Percentiles rank a stretch among this genome's conserved stretches.
Evolutionary conservation across 2,113 vertebrate genomes (phyloP).

Genomic region (Nothoprocta perdicaria): DNA sequence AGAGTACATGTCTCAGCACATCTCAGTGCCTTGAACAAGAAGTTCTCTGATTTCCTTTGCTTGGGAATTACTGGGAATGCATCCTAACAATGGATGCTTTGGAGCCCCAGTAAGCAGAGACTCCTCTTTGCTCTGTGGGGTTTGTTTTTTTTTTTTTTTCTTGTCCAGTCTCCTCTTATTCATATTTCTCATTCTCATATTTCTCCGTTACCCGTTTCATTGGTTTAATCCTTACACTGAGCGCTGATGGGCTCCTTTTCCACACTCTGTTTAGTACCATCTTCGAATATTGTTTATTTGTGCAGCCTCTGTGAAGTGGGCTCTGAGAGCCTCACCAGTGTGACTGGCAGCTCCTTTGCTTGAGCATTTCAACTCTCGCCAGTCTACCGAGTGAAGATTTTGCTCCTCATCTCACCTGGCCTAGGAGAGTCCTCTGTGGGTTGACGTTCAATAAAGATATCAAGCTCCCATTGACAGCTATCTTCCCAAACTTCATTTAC

Average conservation of each 20-base stretch:
- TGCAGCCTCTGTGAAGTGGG: conserved; percentile 5
- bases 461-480: not conserved
- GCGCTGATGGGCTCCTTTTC: not conserved
- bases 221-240: conserved; percentile 22
- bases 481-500: not conserved
- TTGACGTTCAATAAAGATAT: conserved; percentile 2
- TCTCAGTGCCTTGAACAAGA: not conserved
- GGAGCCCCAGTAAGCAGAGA: not conserved
- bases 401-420: not conserved
- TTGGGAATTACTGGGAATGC: not conserved
- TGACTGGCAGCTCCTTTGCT: not conserved
- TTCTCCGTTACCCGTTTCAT: not conserved
- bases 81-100: not conserved
- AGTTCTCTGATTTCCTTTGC: not conserved
- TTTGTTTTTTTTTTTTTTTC: not conserved
- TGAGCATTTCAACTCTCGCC: not conserved
- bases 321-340: conserved; percentile 8
- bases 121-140: not conserved
- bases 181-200: not conserved
- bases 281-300: not conserved
- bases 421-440: not conserved
- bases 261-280: conserved; percentile 11
- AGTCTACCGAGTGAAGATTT: not conserved
- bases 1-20: rapidly evolving
- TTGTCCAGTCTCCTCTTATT: not conserved